Base-by-base conservation (phyloP, 2,888 invertebrate genomes). In the Tholera decimalis region DNA sequence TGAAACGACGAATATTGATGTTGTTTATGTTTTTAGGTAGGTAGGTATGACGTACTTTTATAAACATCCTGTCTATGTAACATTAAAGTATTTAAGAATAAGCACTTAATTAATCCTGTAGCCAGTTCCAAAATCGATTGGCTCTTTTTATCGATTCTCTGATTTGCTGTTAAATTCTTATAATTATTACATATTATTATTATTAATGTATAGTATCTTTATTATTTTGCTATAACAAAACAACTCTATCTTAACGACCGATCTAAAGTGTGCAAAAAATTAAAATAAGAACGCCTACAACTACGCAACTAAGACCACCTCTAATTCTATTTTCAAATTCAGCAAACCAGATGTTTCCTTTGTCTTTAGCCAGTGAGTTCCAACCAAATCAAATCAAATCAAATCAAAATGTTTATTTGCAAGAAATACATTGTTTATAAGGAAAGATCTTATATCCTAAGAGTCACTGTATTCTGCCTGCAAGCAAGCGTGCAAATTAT, bases 341-440 rank as follows among this genome's bases (percentile, higher is more conserved):
- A 69, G 33, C 35, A 69, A 60, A 54, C 64, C 78, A 75, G 72
- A 70, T 65, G 78, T 66, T 70, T 53, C 60, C 44, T 61, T 64
- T 73, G 73, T 73, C 53, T 47, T 58, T 61, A 18, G 47, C 18
- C 28, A 47, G 59, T 18, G 30, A 69, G 47, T 24, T 24, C 35
- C 20, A 43, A 59, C 33, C 15, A 49, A 61, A 64, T 71, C 64
- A 67, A 61, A 61, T n/a, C n/a, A n/a, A n/a, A n/a, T n/a, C n/a
- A n/a, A n/a, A n/a, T n/a, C n/a, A n/a, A n/a, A n/a, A n/a, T n/a
- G n/a, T n/a, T n/a, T n/a, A n/a, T n/a, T n/a, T n/a, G n/a, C n/a
- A n/a, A n/a, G n/a, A n/a, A n/a, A n/a, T n/a, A n/a, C n/a, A n/a
- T n/a, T n/a, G n/a, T n/a, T n/a, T n/a, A n/a, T n/a, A n/a, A n/a